Conservation (phyloP, 2,888 invertebrate genomes). For the Chymomyza amoena region DNA sequence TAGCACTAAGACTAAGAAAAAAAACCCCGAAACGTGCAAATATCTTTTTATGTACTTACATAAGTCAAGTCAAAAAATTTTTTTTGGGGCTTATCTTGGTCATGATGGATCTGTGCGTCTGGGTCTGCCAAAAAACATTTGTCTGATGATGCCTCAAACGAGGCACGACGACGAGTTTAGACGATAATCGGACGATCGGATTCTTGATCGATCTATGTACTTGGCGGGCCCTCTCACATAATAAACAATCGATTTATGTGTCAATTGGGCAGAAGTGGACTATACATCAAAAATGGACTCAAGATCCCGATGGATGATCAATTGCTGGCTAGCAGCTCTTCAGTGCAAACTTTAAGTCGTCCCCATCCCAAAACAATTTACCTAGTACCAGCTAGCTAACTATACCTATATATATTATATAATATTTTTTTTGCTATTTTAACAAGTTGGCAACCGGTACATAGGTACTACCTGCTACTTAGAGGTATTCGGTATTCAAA, state of each 20-base stretch:
- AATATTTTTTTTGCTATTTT: background rate
- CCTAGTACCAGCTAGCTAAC: background rate
- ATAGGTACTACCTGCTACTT: background rate
- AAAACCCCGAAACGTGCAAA: background rate
- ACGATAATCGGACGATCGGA: background rate
- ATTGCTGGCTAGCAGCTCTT: too few species aligned
- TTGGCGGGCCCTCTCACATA: background rate
- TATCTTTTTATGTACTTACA: background rate
- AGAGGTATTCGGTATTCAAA: background rate
- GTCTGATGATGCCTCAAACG: background rate
- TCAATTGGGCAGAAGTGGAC: constrained; percentile 36
- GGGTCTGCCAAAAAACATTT: background rate
- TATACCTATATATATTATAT: background rate
- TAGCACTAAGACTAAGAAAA: background rate
- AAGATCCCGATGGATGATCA: too few species aligned
- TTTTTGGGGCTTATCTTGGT: background rate
- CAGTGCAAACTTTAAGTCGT: background rate
- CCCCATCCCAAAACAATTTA: too few species aligned
- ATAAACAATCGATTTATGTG: constrained; percentile 51
- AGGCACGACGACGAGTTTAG: background rate
- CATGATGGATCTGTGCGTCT: background rate
- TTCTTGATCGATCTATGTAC: background rate
- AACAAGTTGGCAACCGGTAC: background rate
- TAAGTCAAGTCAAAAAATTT: background rate
- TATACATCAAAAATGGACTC: constrained; percentile 29